These are phyloP conservation scores for Varanus komodoensis DNA, from an alignment of 2,113 vertebrate species.

Conservation along the genomic window DNA sequence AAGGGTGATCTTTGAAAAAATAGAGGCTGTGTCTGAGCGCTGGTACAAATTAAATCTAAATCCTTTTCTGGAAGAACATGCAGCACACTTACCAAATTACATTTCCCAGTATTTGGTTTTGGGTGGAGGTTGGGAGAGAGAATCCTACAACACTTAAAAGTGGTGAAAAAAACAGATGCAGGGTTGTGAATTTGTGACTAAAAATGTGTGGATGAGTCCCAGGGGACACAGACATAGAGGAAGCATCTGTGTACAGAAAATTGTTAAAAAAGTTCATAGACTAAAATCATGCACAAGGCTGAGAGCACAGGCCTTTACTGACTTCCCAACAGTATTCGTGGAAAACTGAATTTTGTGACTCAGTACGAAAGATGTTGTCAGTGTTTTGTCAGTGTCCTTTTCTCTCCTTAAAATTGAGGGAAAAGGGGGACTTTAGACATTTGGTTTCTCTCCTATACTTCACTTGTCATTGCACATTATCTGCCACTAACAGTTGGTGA, in stretches of 20 bases:
- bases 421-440: constrained; percentile 7
- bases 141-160: not conserved
- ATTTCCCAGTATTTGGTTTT: not conserved
- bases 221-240: not conserved
- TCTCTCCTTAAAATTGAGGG: constrained; percentile 8
- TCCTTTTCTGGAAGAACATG: too few species aligned
- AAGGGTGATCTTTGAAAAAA: not conserved
- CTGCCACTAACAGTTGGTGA: constrained; percentile 75
- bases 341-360: not conserved
- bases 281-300: not conserved
- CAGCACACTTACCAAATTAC: not conserved
- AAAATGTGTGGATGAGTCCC: not conserved
- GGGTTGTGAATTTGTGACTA: not conserved
- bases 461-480: constrained; percentile 67
- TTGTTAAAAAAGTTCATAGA: not conserved
- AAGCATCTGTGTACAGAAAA: not conserved
- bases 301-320: not conserved
- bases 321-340: not conserved
- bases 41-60: not conserved
- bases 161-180: not conserved
- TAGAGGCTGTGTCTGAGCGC: not conserved
- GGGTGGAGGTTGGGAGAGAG: too few species aligned
- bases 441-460: constrained; percentile 59
- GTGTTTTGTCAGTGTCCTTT: constrained; percentile 46
- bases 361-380: constrained; percentile 31